Evolutionary conservation across 2,113 vertebrate species (phyloP).

Genomic region (Glaucomys volans): DNA sequence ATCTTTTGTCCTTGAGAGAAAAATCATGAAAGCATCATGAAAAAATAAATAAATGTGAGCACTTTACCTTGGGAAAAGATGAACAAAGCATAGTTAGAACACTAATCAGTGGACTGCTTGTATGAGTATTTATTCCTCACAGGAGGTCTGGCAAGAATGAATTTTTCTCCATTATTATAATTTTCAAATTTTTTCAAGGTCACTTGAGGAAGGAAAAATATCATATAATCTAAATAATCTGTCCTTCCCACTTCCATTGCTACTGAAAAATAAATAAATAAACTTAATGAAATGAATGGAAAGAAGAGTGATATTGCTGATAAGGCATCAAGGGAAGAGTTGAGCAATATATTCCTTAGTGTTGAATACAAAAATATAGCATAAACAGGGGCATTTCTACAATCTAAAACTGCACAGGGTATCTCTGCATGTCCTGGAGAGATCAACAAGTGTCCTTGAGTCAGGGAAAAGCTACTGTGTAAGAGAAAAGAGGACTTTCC

Average conservation of each 20-base stretch:
- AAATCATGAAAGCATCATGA: constrained; percentile 44
- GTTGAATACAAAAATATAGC: background rate
- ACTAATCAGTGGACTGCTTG: constrained; percentile 28
- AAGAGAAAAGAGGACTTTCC: background rate
- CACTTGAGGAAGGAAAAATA: background rate
- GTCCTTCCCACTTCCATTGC: background rate
- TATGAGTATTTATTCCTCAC: background rate
- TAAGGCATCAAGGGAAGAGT: background rate
- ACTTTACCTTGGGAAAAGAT: constrained; percentile 66
- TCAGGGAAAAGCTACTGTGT: background rate
- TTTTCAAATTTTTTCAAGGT: constrained; percentile 24
- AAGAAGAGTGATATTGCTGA: background rate
- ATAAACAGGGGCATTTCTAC: background rate
- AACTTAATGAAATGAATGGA: background rate
- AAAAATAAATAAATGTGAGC: constrained; percentile 31
- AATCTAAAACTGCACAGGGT: background rate
- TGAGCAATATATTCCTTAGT: background rate
- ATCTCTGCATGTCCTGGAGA: background rate
- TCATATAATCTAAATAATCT: background rate
- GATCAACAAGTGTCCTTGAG: background rate
- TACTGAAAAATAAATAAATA: background rate
- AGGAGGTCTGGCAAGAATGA: background rate
- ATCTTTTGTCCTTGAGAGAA: constrained; percentile 78
- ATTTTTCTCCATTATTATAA: background rate
- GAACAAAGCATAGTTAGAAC: constrained; percentile 47